Conservation (phyloP, 2,888 invertebrate species). For the Noctua comes region DNA sequence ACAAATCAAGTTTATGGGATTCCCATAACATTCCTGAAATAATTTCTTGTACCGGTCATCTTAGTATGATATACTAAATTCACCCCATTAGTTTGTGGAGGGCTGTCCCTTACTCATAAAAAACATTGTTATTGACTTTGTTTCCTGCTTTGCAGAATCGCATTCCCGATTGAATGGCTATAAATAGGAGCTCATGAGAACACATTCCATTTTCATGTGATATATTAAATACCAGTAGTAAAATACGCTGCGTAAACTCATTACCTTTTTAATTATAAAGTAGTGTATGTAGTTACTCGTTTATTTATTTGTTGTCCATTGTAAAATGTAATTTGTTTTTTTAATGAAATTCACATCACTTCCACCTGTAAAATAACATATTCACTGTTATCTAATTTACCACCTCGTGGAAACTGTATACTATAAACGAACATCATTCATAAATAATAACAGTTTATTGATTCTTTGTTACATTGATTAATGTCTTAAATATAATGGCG, state of each 20-base stretch:
- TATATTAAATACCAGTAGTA: background rate
- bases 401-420: background rate
- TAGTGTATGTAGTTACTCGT: background rate
- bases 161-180: slow-evolving; percentile 16
- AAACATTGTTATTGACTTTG: slow-evolving; percentile 25
- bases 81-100: no score
- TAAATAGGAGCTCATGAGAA: slow-evolving; percentile 26
- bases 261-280: slow-evolving; percentile 10
- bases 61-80: no score
- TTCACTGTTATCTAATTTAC: background rate
- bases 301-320: background rate
- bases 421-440: slow-evolving; percentile 15
- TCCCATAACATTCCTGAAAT: no score
- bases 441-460: slow-evolving; percentile 13
- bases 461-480: slow-evolving; percentile 10
- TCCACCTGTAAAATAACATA: background rate
- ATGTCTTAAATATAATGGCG: slow-evolving; percentile 13
- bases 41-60: no score
- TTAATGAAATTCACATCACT: background rate
- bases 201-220: slow-evolving; percentile 2
- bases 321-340: background rate
- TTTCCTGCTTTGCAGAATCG: slow-evolving; percentile 28
- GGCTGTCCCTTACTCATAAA: no score
- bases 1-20: no score
- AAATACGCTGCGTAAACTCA: background rate